A percentile compares a stretch with the other conserved stretches of the same genome.
Conservation (phyloP, 2,113 vertebrate species). For the Pseudorhombus dupliciocellatus region DNA sequence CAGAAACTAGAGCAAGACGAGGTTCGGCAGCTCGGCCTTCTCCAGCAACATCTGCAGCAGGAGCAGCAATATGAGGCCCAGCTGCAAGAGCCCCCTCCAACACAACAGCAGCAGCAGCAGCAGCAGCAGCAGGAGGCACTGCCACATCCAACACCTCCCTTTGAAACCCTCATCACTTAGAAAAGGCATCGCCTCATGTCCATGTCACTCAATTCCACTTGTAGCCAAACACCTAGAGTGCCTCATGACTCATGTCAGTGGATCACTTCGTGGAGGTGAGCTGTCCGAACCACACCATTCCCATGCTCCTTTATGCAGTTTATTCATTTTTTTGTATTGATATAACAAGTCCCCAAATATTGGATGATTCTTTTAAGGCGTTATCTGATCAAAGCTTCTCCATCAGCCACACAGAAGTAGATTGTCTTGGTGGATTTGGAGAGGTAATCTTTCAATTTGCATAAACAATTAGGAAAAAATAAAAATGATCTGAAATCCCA, state of each 20-base stretch:
- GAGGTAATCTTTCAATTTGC: too few species aligned
- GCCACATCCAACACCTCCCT: constrained; percentile 10
- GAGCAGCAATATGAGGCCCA: constrained; percentile 14
- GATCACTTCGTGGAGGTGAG: constrained; percentile 69
- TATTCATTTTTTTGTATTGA: not conserved
- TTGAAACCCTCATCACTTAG: constrained; percentile 75
- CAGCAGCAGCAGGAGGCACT: not conserved
- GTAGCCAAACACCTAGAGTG: constrained; percentile 41
- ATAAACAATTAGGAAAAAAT: too few species aligned
- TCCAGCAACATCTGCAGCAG: not conserved
- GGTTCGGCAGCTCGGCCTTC: constrained; percentile 43
- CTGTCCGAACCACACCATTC: not conserved
- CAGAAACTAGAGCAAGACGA: constrained; percentile 68
- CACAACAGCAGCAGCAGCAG: not conserved
- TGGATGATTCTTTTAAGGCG: too few species aligned
- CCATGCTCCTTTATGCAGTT: not conserved
- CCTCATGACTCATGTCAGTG: constrained; percentile 40
- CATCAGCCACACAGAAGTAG: too few species aligned
- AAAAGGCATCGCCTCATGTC: not conserved
- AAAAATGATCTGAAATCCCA: too few species aligned
- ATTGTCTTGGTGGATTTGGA: too few species aligned
- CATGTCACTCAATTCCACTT: constrained; percentile 4
- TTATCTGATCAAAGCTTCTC: too few species aligned
- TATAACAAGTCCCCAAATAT: too few species aligned
- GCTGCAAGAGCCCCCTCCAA: constrained; percentile 25